phyloP scores from a whole-genome alignment of 2,797 vertebrate genomes.

The Scleropages formosus region DNA sequence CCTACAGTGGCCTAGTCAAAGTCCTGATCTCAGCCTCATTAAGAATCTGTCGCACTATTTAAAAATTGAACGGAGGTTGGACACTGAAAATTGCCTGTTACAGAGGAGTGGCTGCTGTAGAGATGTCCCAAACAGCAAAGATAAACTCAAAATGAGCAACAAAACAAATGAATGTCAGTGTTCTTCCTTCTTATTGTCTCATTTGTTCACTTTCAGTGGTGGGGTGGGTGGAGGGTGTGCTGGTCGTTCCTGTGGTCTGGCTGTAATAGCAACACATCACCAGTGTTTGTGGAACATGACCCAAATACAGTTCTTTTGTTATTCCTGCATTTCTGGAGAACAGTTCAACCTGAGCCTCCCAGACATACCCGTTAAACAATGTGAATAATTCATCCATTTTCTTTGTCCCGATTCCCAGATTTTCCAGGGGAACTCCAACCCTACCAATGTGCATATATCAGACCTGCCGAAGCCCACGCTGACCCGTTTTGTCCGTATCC shows the following conservation, averaged over 20 bases:
- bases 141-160: too few species aligned
- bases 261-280: not conserved
- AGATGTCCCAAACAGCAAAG: too few species aligned
- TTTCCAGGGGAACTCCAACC: slow-evolving; percentile 92
- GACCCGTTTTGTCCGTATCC: slow-evolving; percentile 85
- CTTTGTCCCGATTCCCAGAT: slow-evolving; percentile 64
- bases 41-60: too few species aligned
- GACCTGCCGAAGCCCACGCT: slow-evolving; percentile 86
- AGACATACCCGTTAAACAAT: slow-evolving; percentile 29
- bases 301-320: slow-evolving; percentile 19
- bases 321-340: slow-evolving; percentile 28
- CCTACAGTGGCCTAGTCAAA: too few species aligned
- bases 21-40: too few species aligned
- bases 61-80: too few species aligned
- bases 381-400: slow-evolving; percentile 47
- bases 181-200: too few species aligned
- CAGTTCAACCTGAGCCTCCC: slow-evolving; percentile 21
- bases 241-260: not conserved
- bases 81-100: too few species aligned
- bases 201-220: not conserved
- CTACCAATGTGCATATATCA: slow-evolving; percentile 81
- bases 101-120: too few species aligned
- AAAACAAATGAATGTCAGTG: too few species aligned
- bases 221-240: not conserved
- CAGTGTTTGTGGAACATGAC: slow-evolving; percentile 20